Evolutionary conservation across 2,888 invertebrate genomes (phyloP).

Genomic region (Ophioninae sp.): DNA sequence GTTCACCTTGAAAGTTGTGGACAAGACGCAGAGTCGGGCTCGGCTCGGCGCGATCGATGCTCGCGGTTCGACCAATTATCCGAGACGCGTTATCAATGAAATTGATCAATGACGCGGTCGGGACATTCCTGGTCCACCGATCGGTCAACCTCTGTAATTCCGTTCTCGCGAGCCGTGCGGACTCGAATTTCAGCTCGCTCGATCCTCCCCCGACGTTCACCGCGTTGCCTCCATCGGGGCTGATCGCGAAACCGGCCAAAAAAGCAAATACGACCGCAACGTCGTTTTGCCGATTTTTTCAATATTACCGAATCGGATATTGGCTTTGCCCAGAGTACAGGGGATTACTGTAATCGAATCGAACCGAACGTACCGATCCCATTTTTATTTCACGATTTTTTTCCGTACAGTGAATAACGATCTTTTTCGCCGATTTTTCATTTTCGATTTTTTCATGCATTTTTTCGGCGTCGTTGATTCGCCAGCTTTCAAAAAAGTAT

Average conservation of each 20-base stretch:
- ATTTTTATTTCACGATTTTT: too few relatives aligned
- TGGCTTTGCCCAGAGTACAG: too few relatives aligned
- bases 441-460: too few relatives aligned
- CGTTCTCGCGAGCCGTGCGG: neutral
- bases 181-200: neutral
- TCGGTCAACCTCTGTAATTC: slow-evolving; percentile 15
- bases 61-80: slow-evolving; percentile 36
- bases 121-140: slow-evolving; percentile 25
- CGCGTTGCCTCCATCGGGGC: slow-evolving; percentile 2
- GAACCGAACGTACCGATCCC: too few relatives aligned
- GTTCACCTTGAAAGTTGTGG: neutral
- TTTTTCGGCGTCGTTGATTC: too few relatives aligned
- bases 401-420: too few relatives aligned
- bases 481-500: too few relatives aligned
- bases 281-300: too few relatives aligned
- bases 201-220: neutral
- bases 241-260: neutral
- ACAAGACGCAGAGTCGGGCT: neutral
- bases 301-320: too few relatives aligned
- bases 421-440: too few relatives aligned
- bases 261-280: neutral
- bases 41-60: slow-evolving; percentile 14
- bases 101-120: slow-evolving; percentile 30
- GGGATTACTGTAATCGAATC: too few relatives aligned
- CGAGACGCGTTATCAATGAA: slow-evolving; percentile 18